phyloP scores from a whole-genome alignment of 2,888 invertebrate species.

The Anaspis maculata region DNA sequence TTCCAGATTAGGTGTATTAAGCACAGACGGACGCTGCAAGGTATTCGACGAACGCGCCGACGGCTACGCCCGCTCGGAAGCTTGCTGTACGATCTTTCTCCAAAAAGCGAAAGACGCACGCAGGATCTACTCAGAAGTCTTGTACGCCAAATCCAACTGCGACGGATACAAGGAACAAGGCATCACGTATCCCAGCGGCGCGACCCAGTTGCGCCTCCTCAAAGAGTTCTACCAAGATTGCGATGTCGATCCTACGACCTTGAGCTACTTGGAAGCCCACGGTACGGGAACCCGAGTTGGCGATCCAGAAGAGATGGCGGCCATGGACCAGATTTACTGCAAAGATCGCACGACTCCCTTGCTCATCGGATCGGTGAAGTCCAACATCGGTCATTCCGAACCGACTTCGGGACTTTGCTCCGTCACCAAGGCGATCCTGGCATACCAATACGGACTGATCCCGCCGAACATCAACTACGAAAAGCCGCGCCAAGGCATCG shows the following conservation, averaged over 20 bases:
- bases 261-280: conserved; percentile 83
- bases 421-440: too few relatives aligned
- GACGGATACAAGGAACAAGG: conserved; percentile 39
- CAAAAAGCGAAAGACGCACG: conserved; percentile 54
- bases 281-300: conserved; percentile 75
- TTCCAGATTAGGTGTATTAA: conserved; percentile 69
- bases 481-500: too few relatives aligned
- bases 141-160: conserved; percentile 35
- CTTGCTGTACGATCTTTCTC: conserved; percentile 59
- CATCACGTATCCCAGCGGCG: conserved; percentile 38
- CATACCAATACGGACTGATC: too few relatives aligned
- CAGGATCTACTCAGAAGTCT: conserved; percentile 41
- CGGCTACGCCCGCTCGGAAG: conserved; percentile 80
- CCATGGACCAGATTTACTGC: conserved; percentile 74
- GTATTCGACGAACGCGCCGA: conserved; percentile 79
- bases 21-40: conserved; percentile 79
- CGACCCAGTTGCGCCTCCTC: conserved; percentile 53
- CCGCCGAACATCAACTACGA: too few relatives aligned
- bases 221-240: conserved; percentile 61
- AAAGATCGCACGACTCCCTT: conserved; percentile 60
- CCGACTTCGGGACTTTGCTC: conserved; percentile 78
- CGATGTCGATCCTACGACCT: conserved; percentile 56
- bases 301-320: conserved; percentile 85
- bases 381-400: conserved; percentile 90
- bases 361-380: conserved; percentile 84